Evolutionary conservation across 2,797 vertebrate genomes (phyloP).

Genomic region (Perodicticus potto): DNA sequence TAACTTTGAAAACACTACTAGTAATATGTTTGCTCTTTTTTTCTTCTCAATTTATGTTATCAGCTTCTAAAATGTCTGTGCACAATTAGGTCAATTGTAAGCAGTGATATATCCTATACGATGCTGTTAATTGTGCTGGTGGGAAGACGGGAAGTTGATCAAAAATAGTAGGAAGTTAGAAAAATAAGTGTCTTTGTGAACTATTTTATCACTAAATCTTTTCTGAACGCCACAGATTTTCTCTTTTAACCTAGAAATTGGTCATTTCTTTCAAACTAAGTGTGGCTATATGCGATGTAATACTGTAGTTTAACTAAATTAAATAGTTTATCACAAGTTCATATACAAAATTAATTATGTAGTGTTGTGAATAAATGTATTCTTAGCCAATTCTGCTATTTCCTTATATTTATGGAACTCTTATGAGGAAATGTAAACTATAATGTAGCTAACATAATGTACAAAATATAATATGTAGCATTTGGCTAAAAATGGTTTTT

Average conservation of each 20-base stretch:
- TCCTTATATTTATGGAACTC: not conserved
- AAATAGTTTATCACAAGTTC: not conserved
- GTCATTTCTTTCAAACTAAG: not conserved
- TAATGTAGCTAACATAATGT: not conserved
- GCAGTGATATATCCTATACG: not conserved
- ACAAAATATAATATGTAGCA: not conserved
- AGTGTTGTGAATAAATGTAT: not conserved
- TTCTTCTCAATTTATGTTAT: not conserved
- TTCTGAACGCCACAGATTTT: not conserved
- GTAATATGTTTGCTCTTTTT: not conserved
- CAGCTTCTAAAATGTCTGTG: not conserved
- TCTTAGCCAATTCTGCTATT: not conserved
- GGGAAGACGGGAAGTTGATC: not conserved
- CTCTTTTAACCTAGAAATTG: not conserved
- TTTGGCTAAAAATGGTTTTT: not conserved
- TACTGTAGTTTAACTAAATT: not conserved
- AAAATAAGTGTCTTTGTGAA: not conserved
- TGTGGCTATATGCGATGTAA: not conserved
- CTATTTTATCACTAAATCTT: not conserved
- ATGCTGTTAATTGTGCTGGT: not conserved
- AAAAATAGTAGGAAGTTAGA: constrained; percentile 16
- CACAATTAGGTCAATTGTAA: not conserved
- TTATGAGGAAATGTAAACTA: not conserved
- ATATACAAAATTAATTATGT: not conserved
- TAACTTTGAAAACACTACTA: not conserved